A percentile compares a stretch with the other conserved stretches of the same genome.
phyloP scores from a whole-genome alignment of 37 sponge, comb jelly and placozoan species.

The Aplysina aerophoba region DNA sequence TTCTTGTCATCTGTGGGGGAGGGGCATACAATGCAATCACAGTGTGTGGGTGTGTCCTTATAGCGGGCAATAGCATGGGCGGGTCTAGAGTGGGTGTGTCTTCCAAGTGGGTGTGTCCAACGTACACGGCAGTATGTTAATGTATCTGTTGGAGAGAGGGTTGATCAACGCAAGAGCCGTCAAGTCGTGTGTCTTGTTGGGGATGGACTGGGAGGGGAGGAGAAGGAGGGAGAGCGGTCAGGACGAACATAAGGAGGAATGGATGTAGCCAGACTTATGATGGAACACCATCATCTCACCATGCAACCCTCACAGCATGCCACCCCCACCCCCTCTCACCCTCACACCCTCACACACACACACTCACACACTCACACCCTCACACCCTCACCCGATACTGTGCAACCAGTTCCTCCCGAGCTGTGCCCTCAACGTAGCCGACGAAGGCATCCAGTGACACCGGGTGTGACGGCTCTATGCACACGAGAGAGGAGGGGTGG shows the following conservation, averaged over 20 bases:
- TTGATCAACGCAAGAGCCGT: constrained; percentile 10
- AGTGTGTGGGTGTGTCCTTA: not conserved
- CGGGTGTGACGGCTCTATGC: not conserved
- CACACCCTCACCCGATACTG: constrained; percentile 4
- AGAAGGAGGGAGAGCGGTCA: not conserved
- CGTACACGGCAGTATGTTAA: constrained; percentile 22
- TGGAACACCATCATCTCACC: not conserved
- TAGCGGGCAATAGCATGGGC: not conserved
- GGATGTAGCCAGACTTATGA: too few species aligned
- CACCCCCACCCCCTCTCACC: too few species aligned
- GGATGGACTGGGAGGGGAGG: constrained; percentile 12
- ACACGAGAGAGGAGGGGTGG: not conserved
- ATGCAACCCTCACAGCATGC: not conserved
- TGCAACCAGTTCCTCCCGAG: not conserved
- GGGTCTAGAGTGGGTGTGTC: not conserved
- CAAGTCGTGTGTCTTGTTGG: constrained; percentile 14
- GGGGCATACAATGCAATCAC: too few species aligned
- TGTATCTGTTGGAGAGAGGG: constrained; percentile 14
- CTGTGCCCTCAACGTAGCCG: not conserved
- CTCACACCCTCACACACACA: too few species aligned
- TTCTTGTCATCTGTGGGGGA: constrained; percentile 28
- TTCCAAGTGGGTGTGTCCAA: too few species aligned
- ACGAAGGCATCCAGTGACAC: not conserved
- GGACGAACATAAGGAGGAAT: too few species aligned
- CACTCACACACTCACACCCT: too few species aligned